Evolutionary conservation across 2,113 vertebrate genomes (phyloP), one percentile per base, ranked within the genome.

Genomic region (Myocastor coypus): DNA sequence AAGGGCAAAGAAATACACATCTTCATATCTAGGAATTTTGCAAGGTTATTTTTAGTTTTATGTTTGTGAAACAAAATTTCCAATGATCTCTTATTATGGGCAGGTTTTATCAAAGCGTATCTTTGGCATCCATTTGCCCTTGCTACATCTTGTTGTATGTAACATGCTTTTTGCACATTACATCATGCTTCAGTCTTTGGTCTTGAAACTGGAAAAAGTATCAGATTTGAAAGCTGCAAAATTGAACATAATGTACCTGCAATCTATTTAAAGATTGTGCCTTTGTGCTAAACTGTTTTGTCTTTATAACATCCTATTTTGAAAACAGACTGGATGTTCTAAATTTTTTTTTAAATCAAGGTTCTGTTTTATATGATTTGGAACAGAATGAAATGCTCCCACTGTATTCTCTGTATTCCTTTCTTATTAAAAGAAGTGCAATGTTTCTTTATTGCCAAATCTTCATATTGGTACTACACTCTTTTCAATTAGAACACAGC

Each of bases 321-420:
- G 46, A 92, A 95, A 94, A 9, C 77, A 86, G 42, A 59, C 55
- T 69, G 37, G 63, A 28, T 84, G 28, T 28, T 92, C 55, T 71
- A 94, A 85, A 82, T 71, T 68, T 61, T 82, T 81, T 93, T 91
- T 63, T 10, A 87, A 91, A 95, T 96, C 78, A 93, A 68, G 17
- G 46, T 19, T 95, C 55, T 86, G 28, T 69, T 71, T 89, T 92
- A 82, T 32, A 80, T 89, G 63, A 91, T 59, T 78, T 87, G 37
- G 13, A 46, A 84, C 46, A 91, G 30, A 61, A 12, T 78, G n/a
- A 94, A 75, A 20, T 63, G 57, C 19, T 69, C 20, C 7, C 3
- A 8, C 5, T 2, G 9, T 64, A 77, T 37, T 16, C 61, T 80
- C 20, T 84, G 19, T 84, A 86, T 50, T 24, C 5, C 81, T 19